These are phyloP conservation scores for Phataginus tricuspis DNA, from an alignment of 2,797 vertebrate genomes.

Conservation along the genomic window DNA sequence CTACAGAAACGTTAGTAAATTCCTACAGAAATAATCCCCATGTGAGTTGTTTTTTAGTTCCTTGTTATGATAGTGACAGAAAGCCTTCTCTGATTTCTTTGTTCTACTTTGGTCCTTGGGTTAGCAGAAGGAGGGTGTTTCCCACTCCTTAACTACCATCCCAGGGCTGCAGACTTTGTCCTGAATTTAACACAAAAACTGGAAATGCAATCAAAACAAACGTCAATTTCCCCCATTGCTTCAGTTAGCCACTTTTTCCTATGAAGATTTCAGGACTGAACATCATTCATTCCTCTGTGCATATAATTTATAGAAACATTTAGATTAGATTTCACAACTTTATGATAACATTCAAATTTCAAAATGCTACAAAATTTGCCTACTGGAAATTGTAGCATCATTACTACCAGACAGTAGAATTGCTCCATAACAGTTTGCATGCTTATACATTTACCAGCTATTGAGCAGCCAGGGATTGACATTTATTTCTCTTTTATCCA, in stretches of 20 bases:
- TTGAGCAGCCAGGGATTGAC: not conserved
- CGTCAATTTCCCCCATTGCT: not conserved
- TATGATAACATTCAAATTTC: not conserved
- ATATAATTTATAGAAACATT: not conserved
- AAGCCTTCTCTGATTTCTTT: not conserved
- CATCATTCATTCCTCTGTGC: not conserved
- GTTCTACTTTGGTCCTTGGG: not conserved
- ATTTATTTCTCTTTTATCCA: not conserved
- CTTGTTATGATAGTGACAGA: not conserved
- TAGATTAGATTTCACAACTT: not conserved
- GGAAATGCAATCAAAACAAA: not conserved
- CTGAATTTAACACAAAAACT: not conserved
- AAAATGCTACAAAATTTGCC: not conserved
- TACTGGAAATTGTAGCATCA: not conserved
- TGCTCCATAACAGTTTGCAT: not conserved
- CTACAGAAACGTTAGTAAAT: not conserved
- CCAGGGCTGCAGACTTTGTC: not conserved
- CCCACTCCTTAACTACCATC: not conserved
- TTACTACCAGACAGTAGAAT: not conserved
- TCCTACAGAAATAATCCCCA: not conserved
- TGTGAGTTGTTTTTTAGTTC: not conserved
- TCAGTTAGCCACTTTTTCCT: not conserved
- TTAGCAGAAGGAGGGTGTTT: not conserved
- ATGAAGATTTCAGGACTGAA: not conserved
- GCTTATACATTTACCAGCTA: not conserved